These are phyloP conservation scores for Candoia aspera DNA, from an alignment of 2,113 vertebrate genomes.

Conservation along the genomic window DNA sequence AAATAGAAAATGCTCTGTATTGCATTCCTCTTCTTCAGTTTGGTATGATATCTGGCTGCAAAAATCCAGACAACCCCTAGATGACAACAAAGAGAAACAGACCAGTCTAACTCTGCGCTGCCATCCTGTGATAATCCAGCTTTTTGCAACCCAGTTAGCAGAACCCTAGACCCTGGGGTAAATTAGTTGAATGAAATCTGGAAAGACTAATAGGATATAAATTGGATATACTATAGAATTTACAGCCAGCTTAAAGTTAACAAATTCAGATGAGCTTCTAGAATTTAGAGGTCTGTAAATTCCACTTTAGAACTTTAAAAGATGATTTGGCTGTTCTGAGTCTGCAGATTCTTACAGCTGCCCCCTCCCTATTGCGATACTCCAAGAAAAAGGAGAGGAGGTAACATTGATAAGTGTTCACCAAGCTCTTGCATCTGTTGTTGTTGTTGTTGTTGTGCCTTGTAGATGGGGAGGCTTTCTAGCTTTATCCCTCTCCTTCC, in stretches of 20 bases:
- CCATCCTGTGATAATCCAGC: background rate
- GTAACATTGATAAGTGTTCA: background rate
- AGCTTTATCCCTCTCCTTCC: background rate
- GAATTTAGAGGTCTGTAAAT: slow-evolving; percentile 18
- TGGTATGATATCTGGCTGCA: background rate
- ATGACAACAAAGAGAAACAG: background rate
- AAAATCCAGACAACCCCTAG: background rate
- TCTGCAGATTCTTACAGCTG: background rate
- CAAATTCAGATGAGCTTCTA: slow-evolving; percentile 20
- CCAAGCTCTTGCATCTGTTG: background rate
- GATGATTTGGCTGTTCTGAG: background rate
- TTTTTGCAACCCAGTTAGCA: slow-evolving; percentile 8
- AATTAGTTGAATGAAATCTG: background rate
- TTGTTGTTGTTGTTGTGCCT: background rate
- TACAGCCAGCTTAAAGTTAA: slow-evolving; percentile 28
- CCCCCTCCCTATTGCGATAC: background rate
- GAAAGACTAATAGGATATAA: slow-evolving; percentile 29
- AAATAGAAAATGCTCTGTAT: background rate
- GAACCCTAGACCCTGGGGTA: background rate
- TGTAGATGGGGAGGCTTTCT: background rate
- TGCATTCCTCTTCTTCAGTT: background rate
- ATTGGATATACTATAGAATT: slow-evolving; percentile 25
- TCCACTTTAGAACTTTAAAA: background rate
- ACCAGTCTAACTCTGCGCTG: background rate
- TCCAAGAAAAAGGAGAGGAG: background rate